These are phyloP conservation scores for Peromyscus melanophrys DNA, from an alignment of 2,797 vertebrate species.

Conservation along the genomic window DNA sequence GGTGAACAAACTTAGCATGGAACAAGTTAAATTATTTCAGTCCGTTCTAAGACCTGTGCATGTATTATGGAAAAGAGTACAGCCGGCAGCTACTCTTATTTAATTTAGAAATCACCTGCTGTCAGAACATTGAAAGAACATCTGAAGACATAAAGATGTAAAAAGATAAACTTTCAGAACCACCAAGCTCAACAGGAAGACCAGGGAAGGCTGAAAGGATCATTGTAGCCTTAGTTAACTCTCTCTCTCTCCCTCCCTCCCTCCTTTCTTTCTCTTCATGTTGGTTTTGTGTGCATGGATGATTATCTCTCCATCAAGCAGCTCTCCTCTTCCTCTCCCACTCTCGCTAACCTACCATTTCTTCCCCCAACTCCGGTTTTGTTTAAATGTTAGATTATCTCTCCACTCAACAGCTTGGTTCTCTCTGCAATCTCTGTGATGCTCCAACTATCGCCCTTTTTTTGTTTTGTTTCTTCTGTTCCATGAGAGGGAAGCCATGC, in stretches of 20 bases:
- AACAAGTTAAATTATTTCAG: not conserved
- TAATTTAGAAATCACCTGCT: not conserved
- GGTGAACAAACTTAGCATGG: not conserved
- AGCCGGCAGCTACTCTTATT: not conserved
- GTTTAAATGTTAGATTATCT: not conserved
- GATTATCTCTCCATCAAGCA: not conserved
- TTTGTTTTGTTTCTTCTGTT: not conserved
- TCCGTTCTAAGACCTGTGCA: not conserved
- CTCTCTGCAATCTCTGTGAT: not conserved
- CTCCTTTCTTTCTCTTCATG: not conserved
- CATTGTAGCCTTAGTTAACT: not conserved
- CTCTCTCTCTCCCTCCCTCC: no score
- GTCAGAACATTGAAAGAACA: not conserved
- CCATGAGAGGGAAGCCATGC: not conserved
- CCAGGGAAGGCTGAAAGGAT: not conserved
- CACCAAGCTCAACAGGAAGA: not conserved
- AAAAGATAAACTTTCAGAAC: not conserved
- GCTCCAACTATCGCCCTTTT: not conserved
- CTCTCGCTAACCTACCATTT: accelerated
- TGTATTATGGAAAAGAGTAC: not conserved
- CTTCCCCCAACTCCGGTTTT: not conserved
- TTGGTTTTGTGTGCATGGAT: not conserved
- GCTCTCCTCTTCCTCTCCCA: not conserved
- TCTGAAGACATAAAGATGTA: no score
- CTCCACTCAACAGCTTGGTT: not conserved